A percentile compares a stretch with the other conserved stretches of the same genome.
phyloP scores from a whole-genome alignment of 2,113 vertebrate genomes.

The Delphinapterus leucas region DNA sequence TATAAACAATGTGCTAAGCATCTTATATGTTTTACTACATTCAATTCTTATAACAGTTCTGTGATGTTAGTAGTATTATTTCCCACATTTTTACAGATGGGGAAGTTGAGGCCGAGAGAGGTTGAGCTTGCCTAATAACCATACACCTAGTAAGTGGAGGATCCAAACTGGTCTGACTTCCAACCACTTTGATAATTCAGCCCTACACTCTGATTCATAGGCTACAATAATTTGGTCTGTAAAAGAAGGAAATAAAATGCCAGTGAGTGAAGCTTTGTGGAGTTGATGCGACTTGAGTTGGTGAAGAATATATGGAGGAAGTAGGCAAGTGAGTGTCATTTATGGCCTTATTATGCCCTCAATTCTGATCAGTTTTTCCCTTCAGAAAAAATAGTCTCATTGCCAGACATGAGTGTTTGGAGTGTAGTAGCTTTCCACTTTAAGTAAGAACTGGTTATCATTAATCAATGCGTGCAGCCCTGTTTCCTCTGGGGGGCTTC shows the following conservation, averaged over 20 bases:
- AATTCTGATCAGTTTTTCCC: neutral
- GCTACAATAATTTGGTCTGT: neutral
- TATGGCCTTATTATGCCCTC: neutral
- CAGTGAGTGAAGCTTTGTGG: neutral
- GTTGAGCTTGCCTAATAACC: neutral
- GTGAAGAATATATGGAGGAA: neutral
- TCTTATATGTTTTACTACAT: neutral
- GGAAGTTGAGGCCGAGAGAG: neutral
- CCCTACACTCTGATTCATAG: neutral
- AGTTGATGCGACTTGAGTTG: neutral
- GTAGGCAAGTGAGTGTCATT: neutral
- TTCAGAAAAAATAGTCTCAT: neutral
- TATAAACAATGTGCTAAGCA: neutral
- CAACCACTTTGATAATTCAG: neutral
- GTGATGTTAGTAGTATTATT: neutral
- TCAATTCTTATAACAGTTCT: neutral
- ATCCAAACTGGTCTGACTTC: neutral
- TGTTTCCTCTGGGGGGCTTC: slow-evolving; percentile 49
- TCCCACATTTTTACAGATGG: neutral
- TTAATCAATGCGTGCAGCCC: slow-evolving; percentile 37
- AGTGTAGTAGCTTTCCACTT: slow-evolving; percentile 53
- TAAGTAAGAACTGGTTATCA: slow-evolving; percentile 49
- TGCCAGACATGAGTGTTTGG: neutral
- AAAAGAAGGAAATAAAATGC: neutral
- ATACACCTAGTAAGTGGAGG: neutral